Conservation (phyloP, 1,140 invertebrate genomes). For the Samia ricini region DNA sequence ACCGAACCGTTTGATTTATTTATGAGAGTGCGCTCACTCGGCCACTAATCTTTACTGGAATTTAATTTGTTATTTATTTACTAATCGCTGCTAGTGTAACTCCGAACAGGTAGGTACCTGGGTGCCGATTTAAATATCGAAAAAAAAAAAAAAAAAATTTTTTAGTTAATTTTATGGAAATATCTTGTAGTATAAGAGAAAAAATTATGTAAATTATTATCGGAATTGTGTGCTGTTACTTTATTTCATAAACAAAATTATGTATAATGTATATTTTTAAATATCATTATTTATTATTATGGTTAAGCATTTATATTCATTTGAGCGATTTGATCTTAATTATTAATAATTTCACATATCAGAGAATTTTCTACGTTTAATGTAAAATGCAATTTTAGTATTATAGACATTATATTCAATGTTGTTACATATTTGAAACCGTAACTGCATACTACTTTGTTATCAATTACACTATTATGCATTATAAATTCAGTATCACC, state of each 20-base stretch:
- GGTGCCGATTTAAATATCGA: neutral
- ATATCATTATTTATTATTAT: neutral
- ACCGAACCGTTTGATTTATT: constrained; percentile 57
- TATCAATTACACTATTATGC: too few relatives aligned
- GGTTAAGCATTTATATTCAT: neutral
- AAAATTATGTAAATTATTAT: neutral
- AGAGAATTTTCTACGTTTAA: neutral
- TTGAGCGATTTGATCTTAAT: neutral
- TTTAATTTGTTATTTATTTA: constrained; percentile 70
- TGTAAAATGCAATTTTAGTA: neutral
- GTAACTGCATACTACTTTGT: too few relatives aligned
- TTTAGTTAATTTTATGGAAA: neutral
- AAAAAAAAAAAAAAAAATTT: too few relatives aligned
- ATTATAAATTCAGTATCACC: too few relatives aligned
- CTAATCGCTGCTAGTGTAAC: constrained; percentile 46
- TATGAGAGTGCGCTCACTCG: constrained; percentile 45
- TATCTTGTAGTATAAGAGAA: neutral
- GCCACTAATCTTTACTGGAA: constrained; percentile 64
- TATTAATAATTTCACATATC: neutral
- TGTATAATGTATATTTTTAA: neutral
- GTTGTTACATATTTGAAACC: too few relatives aligned
- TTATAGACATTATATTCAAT: too few relatives aligned
- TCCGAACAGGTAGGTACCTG: constrained; percentile 31
- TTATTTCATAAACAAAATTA: neutral
- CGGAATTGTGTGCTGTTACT: neutral